A percentile compares a stretch with the other conserved stretches of the same genome.
phyloP scores from a whole-genome alignment of 2,888 invertebrate species.

The Bruchidius siliquastri region DNA sequence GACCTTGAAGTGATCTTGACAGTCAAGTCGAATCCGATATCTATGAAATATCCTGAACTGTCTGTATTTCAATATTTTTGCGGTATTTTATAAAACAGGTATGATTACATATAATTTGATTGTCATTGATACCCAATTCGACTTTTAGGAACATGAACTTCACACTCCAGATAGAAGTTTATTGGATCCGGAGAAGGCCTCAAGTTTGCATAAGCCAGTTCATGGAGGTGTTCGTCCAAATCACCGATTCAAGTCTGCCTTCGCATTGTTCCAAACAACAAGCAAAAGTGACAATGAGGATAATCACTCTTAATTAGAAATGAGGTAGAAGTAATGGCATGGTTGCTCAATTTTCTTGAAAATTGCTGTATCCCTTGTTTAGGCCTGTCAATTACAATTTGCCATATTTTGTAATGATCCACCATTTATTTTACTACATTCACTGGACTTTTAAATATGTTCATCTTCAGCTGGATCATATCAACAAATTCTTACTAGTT shows the following conservation, averaged over 20 bases:
- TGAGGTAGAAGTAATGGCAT: neutral
- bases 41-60: too few species aligned
- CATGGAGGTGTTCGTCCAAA: conserved; percentile 35
- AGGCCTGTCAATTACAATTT: too few species aligned
- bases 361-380: neutral
- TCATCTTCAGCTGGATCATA: too few species aligned
- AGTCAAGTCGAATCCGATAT: too few species aligned
- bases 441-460: too few species aligned
- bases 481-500: too few species aligned
- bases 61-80: too few species aligned
- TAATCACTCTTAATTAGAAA: neutral
- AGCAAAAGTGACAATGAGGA: neutral
- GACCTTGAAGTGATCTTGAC: too few species aligned
- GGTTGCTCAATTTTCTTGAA: neutral
- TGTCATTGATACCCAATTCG: neutral
- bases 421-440: too few species aligned
- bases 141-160: conserved; percentile 31
- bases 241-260: conserved; percentile 27
- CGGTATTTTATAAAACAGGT: too few species aligned
- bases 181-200: conserved; percentile 16
- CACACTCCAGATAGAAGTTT: conserved; percentile 36
- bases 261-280: conserved; percentile 2
- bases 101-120: too few species aligned
- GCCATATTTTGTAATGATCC: too few species aligned
- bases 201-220: conserved; percentile 21